Percentiles rank a stretch among this genome's conserved stretches.
These are phyloP conservation scores for Lithobius niger DNA, from an alignment of 1,140 invertebrate genomes.

Conservation along the genomic window DNA sequence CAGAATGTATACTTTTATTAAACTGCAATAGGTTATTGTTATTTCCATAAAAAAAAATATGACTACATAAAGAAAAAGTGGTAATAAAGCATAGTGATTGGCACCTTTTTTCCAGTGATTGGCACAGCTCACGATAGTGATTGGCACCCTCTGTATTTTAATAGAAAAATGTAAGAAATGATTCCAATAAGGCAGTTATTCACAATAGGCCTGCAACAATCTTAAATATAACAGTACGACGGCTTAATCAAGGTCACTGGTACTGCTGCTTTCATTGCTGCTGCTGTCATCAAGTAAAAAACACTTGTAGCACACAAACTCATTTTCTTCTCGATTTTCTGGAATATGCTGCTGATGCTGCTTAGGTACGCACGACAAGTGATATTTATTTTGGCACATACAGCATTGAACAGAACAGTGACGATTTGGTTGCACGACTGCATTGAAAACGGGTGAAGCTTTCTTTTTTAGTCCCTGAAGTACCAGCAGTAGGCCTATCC, in stretches of 20 bases:
- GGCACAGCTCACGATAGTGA: not conserved
- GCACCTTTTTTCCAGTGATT: not conserved
- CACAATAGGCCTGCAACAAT: no score
- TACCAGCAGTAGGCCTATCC: no score
- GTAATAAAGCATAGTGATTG: not conserved
- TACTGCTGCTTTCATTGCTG: not conserved
- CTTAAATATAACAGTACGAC: no score
- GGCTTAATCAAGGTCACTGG: no score
- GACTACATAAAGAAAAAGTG: not conserved
- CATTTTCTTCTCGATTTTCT: not conserved
- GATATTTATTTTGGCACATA: not conserved
- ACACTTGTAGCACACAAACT: not conserved
- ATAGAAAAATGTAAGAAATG: no score
- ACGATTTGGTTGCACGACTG: no score
- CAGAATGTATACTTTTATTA: not conserved
- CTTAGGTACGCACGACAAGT: not conserved
- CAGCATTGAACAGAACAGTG: no score
- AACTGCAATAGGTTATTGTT: not conserved
- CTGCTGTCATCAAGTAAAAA: not conserved
- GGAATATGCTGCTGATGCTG: not conserved
- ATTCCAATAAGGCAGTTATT: no score
- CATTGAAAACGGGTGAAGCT: no score
- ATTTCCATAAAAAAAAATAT: not conserved
- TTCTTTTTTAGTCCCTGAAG: no score
- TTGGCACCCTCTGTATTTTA: not conserved